phyloP scores from a whole-genome alignment of 2,888 invertebrate genomes.

The Acrobasis suavella region DNA sequence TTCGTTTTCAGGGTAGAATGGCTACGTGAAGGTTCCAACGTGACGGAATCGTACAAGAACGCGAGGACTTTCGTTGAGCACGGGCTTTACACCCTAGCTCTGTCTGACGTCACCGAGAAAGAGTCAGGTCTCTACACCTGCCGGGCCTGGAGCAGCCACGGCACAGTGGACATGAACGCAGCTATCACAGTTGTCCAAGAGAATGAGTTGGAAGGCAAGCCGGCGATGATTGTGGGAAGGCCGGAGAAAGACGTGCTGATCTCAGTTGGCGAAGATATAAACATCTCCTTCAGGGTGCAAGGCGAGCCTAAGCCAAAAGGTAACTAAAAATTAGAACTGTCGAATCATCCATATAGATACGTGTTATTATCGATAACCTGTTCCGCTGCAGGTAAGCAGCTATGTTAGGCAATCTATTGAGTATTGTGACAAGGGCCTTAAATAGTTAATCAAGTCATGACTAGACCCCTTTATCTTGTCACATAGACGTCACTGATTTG shows the following conservation, averaged over 20 bases:
- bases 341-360: background rate
- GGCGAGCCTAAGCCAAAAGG: conserved; percentile 94
- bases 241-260: conserved; percentile 90
- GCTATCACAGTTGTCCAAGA: conserved; percentile 87
- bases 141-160: conserved; percentile 88
- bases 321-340: conserved; percentile 53
- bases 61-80: conserved; percentile 86
- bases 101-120: conserved; percentile 87
- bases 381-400: too few species aligned
- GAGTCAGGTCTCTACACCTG: conserved; percentile 90
- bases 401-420: too few species aligned
- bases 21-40: conserved; percentile 85
- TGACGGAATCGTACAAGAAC: conserved; percentile 82
- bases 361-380: too few species aligned
- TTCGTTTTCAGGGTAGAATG: conserved; percentile 84
- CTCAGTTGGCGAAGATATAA: conserved; percentile 90
- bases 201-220: conserved; percentile 85
- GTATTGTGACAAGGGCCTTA: too few species aligned
- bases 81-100: conserved; percentile 88
- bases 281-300: conserved; percentile 90
- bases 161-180: conserved; percentile 88
- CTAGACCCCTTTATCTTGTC: too few species aligned
- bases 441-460: too few species aligned
- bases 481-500: too few species aligned
- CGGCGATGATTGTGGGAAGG: conserved; percentile 89